These are phyloP conservation scores for Pseudobourletiella spinata DNA, from an alignment of 1,140 invertebrate genomes.

Conservation along the genomic window DNA sequence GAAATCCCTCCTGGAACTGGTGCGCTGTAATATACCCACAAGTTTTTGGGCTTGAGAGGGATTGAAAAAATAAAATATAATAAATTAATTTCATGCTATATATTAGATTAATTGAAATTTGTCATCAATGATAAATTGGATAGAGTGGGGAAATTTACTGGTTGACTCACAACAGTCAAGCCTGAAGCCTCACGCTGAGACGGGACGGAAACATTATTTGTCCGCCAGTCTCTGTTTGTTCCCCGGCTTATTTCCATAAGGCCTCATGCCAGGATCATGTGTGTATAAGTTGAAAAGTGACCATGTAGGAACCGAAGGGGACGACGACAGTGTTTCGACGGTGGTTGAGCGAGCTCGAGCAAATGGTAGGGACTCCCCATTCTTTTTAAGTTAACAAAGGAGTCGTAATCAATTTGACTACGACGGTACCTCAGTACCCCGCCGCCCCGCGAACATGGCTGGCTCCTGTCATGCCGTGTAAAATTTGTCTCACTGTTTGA, in stretches of 20 bases:
- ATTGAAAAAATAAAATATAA: background rate
- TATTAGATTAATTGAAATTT: background rate
- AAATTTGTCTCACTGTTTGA: constrained; percentile 10
- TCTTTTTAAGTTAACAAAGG: background rate
- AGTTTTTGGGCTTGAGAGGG: background rate
- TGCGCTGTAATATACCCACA: background rate
- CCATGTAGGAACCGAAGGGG: too few species aligned
- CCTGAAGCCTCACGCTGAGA: background rate
- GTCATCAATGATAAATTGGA: constrained; percentile 1
- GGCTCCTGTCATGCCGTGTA: background rate
- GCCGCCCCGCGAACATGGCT: background rate
- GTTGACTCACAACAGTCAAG: constrained; percentile 7
- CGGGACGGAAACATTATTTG: too few species aligned
- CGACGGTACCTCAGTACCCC: too few species aligned
- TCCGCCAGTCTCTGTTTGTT: too few species aligned
- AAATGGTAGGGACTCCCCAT: background rate
- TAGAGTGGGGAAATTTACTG: background rate
- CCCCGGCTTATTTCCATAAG: too few species aligned
- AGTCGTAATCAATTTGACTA: constrained; percentile 11
- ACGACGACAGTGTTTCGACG: too few species aligned
- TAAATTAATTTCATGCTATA: background rate
- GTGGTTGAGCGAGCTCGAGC: background rate
- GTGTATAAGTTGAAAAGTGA: too few species aligned
- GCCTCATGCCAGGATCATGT: too few species aligned
- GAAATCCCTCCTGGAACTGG: too few species aligned